Base-by-base conservation (phyloP, 2,113 vertebrate genomes). In the Melanostigma gelatinosum region DNA sequence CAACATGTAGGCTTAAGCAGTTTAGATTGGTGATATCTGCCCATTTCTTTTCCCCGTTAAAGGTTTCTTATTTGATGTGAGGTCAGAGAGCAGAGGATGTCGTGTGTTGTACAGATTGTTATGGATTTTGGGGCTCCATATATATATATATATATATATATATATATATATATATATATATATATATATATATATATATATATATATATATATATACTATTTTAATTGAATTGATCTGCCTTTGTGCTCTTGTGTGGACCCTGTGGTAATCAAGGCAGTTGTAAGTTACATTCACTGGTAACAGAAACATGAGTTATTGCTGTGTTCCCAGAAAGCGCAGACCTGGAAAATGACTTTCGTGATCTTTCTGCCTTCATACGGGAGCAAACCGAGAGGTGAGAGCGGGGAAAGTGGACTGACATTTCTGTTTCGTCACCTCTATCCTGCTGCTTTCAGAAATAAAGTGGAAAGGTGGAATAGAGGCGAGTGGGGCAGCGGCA, bases 291-390 rank as follows among this genome's bases (percentile, higher is more conserved):
- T 52, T 78, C 62, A 74, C 20, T 50, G 22, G 46, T 40, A 68
- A 57, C 71, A 84, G 69, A 75, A 84, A 84, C 71, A 79, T 71
- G 72, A 36, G 18, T 73, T 63, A 78, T 55, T 72, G 65, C 57
- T 40, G 57, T 79, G 83, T 83, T 63, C 66, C 69, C 48, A 71
- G 63, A 86, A 85, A 85, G 11, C 6, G 8, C 32, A 27, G 58
- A 81, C 24, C 70, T 81, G 71, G 67, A 88, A 87, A 83, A 81
- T 87, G 38, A 65, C 72, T 80, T 82, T 22, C 34, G 24, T 75
- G 81, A 82, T 83, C 63, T 83, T 80, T 80, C 36, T 63, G 55
- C 44, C 38, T 77, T 77, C 40, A 76, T 38, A 57, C n/a, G 4
- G 1, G 16, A 20, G 42, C 40, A 27, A 3, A 50, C 46, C 13